These are phyloP conservation scores for Alcedo atthis DNA, from an alignment of 2,797 vertebrate species.

Conservation along the genomic window DNA sequence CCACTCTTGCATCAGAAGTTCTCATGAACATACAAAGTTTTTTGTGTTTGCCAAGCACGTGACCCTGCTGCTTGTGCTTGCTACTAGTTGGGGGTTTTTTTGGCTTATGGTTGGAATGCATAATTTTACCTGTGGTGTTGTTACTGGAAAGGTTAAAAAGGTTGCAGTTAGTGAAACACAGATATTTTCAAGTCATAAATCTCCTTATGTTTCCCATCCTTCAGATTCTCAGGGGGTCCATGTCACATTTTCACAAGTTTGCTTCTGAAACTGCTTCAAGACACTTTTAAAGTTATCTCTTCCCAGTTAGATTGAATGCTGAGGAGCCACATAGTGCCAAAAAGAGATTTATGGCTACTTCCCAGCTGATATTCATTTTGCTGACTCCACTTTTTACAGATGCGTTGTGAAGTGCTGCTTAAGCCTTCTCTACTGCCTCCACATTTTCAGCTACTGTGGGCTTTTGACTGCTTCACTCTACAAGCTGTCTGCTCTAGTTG, in stretches of 20 bases:
- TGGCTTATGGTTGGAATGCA: neutral
- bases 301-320: neutral
- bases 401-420: slow-evolving; percentile 18
- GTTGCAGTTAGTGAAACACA: neutral
- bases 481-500: neutral
- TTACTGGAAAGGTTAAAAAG: neutral
- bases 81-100: neutral
- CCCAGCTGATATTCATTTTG: neutral
- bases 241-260: neutral
- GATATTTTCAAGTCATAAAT: neutral
- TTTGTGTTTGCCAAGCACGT: neutral
- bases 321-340: neutral
- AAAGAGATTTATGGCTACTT: neutral
- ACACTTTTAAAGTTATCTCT: neutral
- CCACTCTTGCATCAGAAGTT: neutral
- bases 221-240: neutral
- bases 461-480: neutral
- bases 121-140: neutral
- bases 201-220: neutral
- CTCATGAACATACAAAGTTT: neutral
- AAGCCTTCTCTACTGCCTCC: neutral
- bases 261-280: neutral
- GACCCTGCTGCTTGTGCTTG: neutral
- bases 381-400: slow-evolving; percentile 8
- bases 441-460: neutral